These are phyloP conservation scores for Plebejus argus DNA, from an alignment of 2,888 invertebrate species.

Conservation along the genomic window DNA sequence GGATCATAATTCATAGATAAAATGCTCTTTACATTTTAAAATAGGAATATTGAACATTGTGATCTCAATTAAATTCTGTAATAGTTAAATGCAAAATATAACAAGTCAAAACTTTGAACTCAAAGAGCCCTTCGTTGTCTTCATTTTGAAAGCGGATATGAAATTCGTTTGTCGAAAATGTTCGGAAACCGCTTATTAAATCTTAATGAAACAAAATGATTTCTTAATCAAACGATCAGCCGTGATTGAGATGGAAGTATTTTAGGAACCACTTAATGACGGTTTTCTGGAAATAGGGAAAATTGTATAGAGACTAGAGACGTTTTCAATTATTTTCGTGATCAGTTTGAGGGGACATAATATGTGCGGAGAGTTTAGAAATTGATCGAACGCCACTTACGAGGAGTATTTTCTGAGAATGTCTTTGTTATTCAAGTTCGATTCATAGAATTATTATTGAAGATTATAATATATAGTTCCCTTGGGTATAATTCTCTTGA, in stretches of 20 bases:
- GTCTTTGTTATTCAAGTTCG: background rate
- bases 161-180: slow-evolving; percentile 3
- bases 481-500: background rate
- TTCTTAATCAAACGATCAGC: background rate
- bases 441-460: background rate
- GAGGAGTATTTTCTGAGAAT: background rate
- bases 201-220: background rate
- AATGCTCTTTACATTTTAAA: no score
- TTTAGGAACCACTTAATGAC: slow-evolving; percentile 53
- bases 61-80: background rate
- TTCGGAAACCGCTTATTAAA: background rate
- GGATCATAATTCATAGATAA: no score
- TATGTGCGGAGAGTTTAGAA: background rate
- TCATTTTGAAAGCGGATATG: background rate
- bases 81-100: background rate
- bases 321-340: slow-evolving; percentile 36
- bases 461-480: background rate
- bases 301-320: slow-evolving; percentile 53
- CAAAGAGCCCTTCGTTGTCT: background rate
- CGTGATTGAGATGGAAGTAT: slow-evolving; percentile 41
- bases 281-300: slow-evolving; percentile 64
- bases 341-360: slow-evolving; percentile 22
- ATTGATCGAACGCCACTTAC: slow-evolving; percentile 1
- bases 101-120: background rate
- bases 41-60: no score